Percentiles rank a stretch among this genome's conserved stretches.
Conservation (phyloP, 2,888 invertebrate genomes). For the Eristalinus aeneus region DNA sequence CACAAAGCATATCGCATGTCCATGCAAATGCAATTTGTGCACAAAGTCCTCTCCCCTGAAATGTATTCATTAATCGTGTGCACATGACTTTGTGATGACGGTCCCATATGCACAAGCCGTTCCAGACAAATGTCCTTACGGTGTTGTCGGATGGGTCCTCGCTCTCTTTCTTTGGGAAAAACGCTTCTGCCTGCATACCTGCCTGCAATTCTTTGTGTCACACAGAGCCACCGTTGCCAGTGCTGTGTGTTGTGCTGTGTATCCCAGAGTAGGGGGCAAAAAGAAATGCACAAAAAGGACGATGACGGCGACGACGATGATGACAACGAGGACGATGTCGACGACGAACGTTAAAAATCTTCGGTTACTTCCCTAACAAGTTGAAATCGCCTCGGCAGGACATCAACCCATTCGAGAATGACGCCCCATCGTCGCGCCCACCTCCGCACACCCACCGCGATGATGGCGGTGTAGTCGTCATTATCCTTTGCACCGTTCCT, state of each 20-base stretch:
- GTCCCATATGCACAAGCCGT: conserved; percentile 68
- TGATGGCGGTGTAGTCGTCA: conserved; percentile 37
- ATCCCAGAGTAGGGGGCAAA: conserved; percentile 15
- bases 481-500: conserved; percentile 62
- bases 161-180: conserved; percentile 25
- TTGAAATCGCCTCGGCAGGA: conserved; percentile 70
- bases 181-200: conserved; percentile 42
- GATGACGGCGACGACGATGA: neutral
- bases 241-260: neutral
- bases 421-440: neutral
- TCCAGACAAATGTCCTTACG: conserved; percentile 70
- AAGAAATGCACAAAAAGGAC: conserved; percentile 3
- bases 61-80: conserved; percentile 74
- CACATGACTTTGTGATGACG: conserved; percentile 73
- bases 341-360: conserved; percentile 58
- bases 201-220: conserved; percentile 60
- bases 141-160: conserved; percentile 50
- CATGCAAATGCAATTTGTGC: conserved; percentile 71
- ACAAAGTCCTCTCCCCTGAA: conserved; percentile 62
- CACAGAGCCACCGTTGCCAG: neutral
- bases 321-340: neutral
- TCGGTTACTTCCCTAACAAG: conserved; percentile 70
- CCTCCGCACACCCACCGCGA: conserved; percentile 15
- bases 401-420: conserved; percentile 67
- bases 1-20: conserved; percentile 64